Conservation (phyloP, 2,113 vertebrate genomes). For the Lates calcarifer region DNA sequence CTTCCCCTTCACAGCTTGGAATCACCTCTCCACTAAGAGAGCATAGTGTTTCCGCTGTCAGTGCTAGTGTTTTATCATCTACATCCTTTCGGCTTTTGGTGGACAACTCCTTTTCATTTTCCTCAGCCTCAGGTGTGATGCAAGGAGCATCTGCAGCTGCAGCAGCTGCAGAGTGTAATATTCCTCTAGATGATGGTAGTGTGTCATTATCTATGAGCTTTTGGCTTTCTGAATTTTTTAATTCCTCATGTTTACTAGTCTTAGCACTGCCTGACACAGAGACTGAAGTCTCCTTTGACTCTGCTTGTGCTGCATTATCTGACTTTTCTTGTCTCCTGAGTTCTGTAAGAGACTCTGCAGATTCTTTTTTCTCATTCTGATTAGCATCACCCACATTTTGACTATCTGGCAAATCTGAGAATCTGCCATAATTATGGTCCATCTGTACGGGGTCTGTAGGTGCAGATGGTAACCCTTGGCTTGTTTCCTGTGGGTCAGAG, state of each 20-base stretch:
- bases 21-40: slow-evolving; percentile 10
- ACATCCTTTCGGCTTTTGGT: slow-evolving; percentile 23
- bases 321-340: slow-evolving; percentile 22
- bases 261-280: slow-evolving; percentile 14
- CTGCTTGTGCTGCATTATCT: slow-evolving; percentile 22
- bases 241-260: slow-evolving; percentile 17
- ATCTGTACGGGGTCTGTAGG: slow-evolving; percentile 67
- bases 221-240: slow-evolving; percentile 36
- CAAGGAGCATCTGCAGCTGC: neutral
- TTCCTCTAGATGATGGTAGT: slow-evolving; percentile 24
- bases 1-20: slow-evolving; percentile 33
- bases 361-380: slow-evolving; percentile 25
- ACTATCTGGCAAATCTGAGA: slow-evolving; percentile 52
- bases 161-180: slow-evolving; percentile 13
- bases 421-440: slow-evolving; percentile 83
- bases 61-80: slow-evolving; percentile 23
- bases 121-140: slow-evolving; percentile 3
- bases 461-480: slow-evolving; percentile 33
- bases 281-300: slow-evolving; percentile 19
- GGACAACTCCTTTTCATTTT: slow-evolving; percentile 3
- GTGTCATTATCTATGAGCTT: slow-evolving; percentile 18
- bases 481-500: slow-evolving; percentile 42
- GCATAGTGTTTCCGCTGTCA: slow-evolving; percentile 29
- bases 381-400: slow-evolving; percentile 25
- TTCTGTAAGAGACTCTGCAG: slow-evolving; percentile 20